phyloP scores from a whole-genome alignment of 2,797 vertebrate species.

The Paguma larvata region DNA sequence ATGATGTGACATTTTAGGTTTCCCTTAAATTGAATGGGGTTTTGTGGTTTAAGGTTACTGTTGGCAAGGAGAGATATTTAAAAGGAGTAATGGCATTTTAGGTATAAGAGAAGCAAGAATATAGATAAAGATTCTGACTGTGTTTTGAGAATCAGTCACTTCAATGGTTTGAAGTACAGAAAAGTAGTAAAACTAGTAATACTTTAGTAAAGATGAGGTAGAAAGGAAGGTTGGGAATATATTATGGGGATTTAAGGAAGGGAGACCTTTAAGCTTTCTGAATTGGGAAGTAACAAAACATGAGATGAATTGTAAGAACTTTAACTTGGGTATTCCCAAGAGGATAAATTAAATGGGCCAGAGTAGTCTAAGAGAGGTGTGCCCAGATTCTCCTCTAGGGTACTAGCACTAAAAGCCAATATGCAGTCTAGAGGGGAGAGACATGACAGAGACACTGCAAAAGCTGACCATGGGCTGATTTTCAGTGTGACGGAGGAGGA shows the following conservation, averaged over 20 bases:
- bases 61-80: neutral
- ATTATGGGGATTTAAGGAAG: neutral
- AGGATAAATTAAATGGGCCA: neutral
- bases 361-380: neutral
- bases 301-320: neutral
- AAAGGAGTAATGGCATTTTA: neutral
- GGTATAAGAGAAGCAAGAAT: neutral
- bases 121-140: neutral
- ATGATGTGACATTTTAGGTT: neutral
- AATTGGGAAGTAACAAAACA: neutral
- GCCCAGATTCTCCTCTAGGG: neutral
- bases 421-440: neutral
- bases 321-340: neutral
- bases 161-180: neutral
- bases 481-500: neutral
- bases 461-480: neutral
- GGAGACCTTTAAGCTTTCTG: neutral
- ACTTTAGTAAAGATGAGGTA: neutral
- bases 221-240: neutral
- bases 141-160: constrained; percentile 18
- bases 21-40: neutral
- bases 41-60: neutral
- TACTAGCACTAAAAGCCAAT: neutral
- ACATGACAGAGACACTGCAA: neutral
- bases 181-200: neutral